Percentiles rank a stretch among this genome's conserved stretches.
Evolutionary conservation across 2,113 vertebrate species (phyloP).

Genomic region (Trichomycterus rosablanca): DNA sequence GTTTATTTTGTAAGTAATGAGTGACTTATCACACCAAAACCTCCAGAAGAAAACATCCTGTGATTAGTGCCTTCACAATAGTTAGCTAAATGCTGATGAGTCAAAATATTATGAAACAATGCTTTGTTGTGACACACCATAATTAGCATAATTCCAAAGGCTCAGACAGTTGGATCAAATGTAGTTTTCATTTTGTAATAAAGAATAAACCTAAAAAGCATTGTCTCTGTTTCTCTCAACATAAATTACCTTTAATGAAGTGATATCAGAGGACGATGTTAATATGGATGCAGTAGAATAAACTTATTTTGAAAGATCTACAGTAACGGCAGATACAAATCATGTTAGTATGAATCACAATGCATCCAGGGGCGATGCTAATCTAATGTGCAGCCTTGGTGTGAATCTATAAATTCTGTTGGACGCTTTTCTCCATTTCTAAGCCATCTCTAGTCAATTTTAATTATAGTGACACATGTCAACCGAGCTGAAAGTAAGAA

Average conservation of each 20-base stretch:
- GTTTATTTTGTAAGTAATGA: too few relatives aligned
- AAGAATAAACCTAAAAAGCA: background rate
- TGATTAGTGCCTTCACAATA: constrained; percentile 1
- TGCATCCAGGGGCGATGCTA: background rate
- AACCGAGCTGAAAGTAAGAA: constrained; percentile 4
- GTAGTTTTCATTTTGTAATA: background rate
- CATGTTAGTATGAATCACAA: constrained; percentile 35
- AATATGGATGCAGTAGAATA: constrained; percentile 4
- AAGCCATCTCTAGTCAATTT: constrained; percentile 16
- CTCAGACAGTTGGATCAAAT: constrained; percentile 8
- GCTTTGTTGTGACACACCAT: constrained; percentile 23
- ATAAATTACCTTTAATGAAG: background rate
- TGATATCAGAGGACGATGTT: background rate
- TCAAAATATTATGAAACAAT: constrained; percentile 10
- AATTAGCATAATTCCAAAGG: constrained; percentile 15
- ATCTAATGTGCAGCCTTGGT: constrained; percentile 1
- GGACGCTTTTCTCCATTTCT: constrained; percentile 18
- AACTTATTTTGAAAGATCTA: constrained; percentile 18
- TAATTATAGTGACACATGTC: constrained; percentile 24
- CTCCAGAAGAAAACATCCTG: background rate
- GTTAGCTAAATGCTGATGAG: background rate
- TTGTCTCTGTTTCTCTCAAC: background rate
- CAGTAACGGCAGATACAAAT: constrained; percentile 28
- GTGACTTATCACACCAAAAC: background rate
- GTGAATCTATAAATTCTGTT: constrained; percentile 20